Base-by-base conservation (phyloP, 2,888 invertebrate genomes). In the Drosophila ustulata region DNA sequence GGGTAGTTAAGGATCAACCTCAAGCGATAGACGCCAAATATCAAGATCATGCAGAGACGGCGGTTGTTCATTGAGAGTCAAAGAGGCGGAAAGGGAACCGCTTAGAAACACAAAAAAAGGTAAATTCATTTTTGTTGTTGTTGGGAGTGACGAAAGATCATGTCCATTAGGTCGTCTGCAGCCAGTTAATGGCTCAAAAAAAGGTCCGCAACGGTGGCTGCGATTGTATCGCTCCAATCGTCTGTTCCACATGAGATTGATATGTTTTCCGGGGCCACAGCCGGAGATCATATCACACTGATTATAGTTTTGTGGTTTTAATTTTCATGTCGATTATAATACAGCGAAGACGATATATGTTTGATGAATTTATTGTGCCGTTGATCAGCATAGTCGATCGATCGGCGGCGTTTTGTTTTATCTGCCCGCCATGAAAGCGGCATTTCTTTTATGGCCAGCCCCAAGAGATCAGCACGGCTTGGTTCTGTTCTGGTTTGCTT, bases 131-230 rank as follows among this genome's bases (percentile, higher is more conserved):
- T 70, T 66, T 75, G 66, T 64, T 78, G 66, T 66, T 78, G 75
- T 34, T 69, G 88, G 88, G 87, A 86, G 86, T 86, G 86, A 86
- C 86, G 86, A 86, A 86, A 86, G 86, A 88, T 86, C 84, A 75
- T 84, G 87, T 88, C 86, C 88, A 86, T 86, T 86, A 86, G 87
- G 78, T 83, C 59, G 87, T 82, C 88, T 88, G 80, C 82, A 78
- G 83, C 50, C 78, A 80, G 83, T 85, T 85, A 88, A 85, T 85
- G 86, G 85, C 81, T 71, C 71, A 68, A 41, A 65, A 71, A 78
- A 79, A 50, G 79, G 76, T 67, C 56, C 63, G 62, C 78, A 70
- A 69, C 75, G 70, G 77, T 87, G 88, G 78, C 82, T 56, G 62
- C 34, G 62, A 66, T 66, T 59, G 63, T 26, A 41, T 53, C 43